Evolutionary conservation across 2,113 vertebrate genomes (phyloP).

Genomic region (Calyptomena viridis): DNA sequence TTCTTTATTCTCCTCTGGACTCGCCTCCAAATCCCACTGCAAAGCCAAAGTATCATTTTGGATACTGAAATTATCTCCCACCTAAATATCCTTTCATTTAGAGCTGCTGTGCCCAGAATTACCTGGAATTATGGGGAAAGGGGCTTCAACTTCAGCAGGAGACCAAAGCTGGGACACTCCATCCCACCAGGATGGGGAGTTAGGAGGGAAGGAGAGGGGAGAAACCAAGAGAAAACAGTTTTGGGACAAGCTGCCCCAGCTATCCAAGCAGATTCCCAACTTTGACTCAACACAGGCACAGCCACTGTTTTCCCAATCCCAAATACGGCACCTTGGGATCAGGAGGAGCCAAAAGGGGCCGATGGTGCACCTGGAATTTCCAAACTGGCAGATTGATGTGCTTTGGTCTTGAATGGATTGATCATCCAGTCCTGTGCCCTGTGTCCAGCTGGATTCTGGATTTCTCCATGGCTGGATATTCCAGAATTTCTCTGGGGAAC

Average conservation of each 20-base stretch:
- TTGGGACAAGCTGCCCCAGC: background rate
- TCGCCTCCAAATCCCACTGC: background rate
- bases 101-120: background rate
- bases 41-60: background rate
- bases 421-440: background rate
- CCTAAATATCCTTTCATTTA: background rate
- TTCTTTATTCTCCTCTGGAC: background rate
- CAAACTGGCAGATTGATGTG: background rate
- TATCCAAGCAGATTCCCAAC: background rate
- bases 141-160: background rate
- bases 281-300: background rate
- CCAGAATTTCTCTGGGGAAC: background rate
- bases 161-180: background rate
- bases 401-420: background rate
- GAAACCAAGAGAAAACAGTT: background rate
- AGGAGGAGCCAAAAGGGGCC: background rate
- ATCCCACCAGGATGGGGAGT: background rate
- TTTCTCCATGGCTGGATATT: background rate
- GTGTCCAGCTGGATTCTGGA: background rate
- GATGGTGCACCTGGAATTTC: background rate
- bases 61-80: background rate
- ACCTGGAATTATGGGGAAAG: background rate
- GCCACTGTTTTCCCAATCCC: background rate
- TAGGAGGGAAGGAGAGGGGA: background rate
- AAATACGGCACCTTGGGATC: background rate